phyloP scores from a whole-genome alignment of 2,888 invertebrate genomes.

The Tromatobia lineatoria region DNA sequence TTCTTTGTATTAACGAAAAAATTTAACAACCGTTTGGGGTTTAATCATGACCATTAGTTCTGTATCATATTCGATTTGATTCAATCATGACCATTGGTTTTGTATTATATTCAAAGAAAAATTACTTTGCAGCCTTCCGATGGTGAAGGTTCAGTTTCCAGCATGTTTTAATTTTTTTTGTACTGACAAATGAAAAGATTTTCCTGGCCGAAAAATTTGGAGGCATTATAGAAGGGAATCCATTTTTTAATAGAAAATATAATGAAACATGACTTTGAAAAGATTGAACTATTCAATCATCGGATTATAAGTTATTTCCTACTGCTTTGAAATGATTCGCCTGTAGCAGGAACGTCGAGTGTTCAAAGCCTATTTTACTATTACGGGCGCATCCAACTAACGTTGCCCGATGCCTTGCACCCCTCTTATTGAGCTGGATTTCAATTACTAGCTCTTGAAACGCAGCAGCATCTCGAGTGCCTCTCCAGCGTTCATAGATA shows the following conservation, averaged over 20 bases:
- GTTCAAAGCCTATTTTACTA: conserved; percentile 61
- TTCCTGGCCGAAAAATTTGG: too few species aligned
- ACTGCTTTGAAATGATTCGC: conserved; percentile 53
- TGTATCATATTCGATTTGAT: not conserved
- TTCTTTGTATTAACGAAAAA: conserved; percentile 52
- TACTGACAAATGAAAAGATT: too few species aligned
- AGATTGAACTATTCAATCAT: too few species aligned
- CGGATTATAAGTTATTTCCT: not conserved
- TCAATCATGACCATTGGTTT: not conserved
- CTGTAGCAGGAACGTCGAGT: conserved; percentile 23
- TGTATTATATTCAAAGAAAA: not conserved
- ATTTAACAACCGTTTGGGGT: not conserved
- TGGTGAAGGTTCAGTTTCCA: not conserved
- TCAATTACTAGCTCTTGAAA: conserved; percentile 79
- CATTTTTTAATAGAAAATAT: too few species aligned
- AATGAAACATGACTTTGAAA: too few species aligned
- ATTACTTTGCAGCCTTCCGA: not conserved
- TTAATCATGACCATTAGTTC: conserved; percentile 1
- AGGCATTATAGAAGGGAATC: too few species aligned
- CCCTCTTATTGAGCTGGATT: conserved; percentile 57
- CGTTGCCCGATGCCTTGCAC: conserved; percentile 25
- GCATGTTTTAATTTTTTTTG: too few species aligned
- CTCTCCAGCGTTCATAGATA: conserved; percentile 73
- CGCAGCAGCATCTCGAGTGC: conserved; percentile 75
- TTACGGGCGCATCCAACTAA: conserved; percentile 54